Evolutionary conservation across 2,888 invertebrate genomes (phyloP).

Genomic region (Malacosoma neustria): DNA sequence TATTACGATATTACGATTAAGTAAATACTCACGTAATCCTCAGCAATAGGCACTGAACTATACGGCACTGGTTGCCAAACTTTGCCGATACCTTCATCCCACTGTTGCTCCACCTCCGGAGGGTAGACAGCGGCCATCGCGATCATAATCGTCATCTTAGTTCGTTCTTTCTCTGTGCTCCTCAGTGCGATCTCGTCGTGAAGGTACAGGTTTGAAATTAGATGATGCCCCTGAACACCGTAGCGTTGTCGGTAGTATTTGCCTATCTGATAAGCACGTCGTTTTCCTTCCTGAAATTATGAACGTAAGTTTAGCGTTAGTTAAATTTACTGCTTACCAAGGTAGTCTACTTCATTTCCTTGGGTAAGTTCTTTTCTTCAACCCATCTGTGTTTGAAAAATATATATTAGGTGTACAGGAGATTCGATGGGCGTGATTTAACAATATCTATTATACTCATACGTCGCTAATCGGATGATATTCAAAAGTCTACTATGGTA

Average conservation of each 20-base stretch:
- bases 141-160: constrained; percentile 55
- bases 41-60: constrained; percentile 38
- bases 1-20: too few species aligned
- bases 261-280: constrained; percentile 46
- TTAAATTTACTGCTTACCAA: too few species aligned
- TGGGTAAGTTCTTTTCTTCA: too few species aligned
- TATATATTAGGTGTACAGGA: too few species aligned
- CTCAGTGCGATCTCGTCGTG: constrained; percentile 42
- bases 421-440: too few species aligned
- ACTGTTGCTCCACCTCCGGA: constrained; percentile 51
- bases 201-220: constrained; percentile 45
- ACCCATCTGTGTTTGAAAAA: too few species aligned
- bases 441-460: too few species aligned
- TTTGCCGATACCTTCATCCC: constrained; percentile 51
- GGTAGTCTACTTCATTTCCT: too few species aligned
- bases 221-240: constrained; percentile 29
- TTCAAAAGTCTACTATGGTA: too few species aligned
- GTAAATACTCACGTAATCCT: constrained; percentile 51
- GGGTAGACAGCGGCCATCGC: constrained; percentile 59
- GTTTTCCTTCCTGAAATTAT: constrained; percentile 42
- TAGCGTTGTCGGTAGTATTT: constrained; percentile 47
- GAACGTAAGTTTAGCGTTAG: neutral
- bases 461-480: too few species aligned
- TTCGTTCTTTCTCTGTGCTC: constrained; percentile 59
- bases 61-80: constrained; percentile 64